Conservation (phyloP, 1,140 invertebrate species). For the Zophobas morio region DNA sequence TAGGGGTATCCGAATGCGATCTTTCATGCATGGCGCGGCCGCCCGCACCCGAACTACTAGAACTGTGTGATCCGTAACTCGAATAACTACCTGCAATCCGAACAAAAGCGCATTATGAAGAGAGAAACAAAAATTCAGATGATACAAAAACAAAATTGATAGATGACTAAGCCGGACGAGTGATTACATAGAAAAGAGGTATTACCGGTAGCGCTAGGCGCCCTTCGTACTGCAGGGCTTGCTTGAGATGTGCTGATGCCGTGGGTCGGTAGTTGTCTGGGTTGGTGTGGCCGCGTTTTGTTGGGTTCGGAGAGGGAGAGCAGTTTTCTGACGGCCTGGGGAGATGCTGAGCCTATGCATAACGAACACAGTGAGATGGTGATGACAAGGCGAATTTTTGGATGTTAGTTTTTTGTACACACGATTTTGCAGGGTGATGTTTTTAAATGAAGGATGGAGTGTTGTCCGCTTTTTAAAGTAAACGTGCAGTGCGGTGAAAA, state of each 20-base stretch:
- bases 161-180: not conserved
- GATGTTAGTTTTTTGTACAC: too few relatives aligned
- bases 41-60: conserved; percentile 59
- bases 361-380: too few relatives aligned
- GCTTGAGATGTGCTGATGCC: conserved; percentile 69
- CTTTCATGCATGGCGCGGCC: conserved; percentile 82
- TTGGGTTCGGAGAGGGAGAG: conserved; percentile 88
- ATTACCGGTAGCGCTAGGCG: conserved; percentile 66
- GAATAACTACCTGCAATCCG: conserved; percentile 64
- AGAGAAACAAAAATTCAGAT: conserved; percentile 6
- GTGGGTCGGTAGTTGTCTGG: conserved; percentile 75
- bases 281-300: conserved; percentile 90
- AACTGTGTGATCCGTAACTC: conserved; percentile 66
- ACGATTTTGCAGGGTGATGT: not conserved
- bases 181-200: not conserved
- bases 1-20: conserved; percentile 91
- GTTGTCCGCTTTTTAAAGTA: not conserved
- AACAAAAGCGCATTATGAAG: conserved; percentile 37
- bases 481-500: too few relatives aligned
- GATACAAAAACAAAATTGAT: conserved; percentile 19
- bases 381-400: conserved; percentile 57
- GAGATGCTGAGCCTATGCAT: conserved; percentile 87
- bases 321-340: conserved; percentile 95
- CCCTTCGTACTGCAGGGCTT: conserved; percentile 69
- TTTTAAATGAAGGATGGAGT: not conserved